Evolutionary conservation across 2,113 vertebrate species (phyloP).

Genomic region (Rhinopomastus cyanomelas): DNA sequence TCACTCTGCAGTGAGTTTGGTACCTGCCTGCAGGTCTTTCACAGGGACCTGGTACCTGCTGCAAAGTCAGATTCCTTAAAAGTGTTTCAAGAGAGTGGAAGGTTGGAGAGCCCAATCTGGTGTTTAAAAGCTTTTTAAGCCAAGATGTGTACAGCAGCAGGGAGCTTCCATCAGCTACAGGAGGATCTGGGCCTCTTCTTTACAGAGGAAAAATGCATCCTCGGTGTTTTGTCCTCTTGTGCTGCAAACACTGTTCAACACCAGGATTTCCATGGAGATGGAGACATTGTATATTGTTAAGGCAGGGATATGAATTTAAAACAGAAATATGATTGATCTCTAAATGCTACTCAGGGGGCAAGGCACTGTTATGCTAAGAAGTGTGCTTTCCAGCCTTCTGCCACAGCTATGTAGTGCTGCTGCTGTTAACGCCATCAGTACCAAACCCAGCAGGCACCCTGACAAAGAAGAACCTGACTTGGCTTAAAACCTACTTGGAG

Average conservation of each 20-base stretch:
- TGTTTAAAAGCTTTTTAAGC: constrained; percentile 16
- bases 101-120: not conserved
- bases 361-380: not conserved
- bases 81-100: not conserved
- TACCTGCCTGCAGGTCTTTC: not conserved
- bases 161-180: constrained; percentile 9
- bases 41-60: not conserved
- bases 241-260: not conserved
- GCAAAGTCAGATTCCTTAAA: not conserved
- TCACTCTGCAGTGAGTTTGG: not conserved
- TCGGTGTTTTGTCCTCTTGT: not conserved
- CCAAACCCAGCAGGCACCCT: not conserved
- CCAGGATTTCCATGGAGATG: constrained; percentile 68
- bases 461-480: not conserved
- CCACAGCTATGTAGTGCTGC: not conserved
- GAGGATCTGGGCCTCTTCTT: constrained; percentile 11
- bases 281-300: constrained; percentile 24
- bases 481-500: not conserved
- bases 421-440: not conserved
- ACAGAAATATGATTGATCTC: constrained; percentile 41
- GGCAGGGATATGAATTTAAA: constrained; percentile 51
- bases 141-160: not conserved
- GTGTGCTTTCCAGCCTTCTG: not conserved
- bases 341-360: not conserved
- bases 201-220: constrained; percentile 3